Percentiles rank a stretch among this genome's conserved stretches.
phyloP scores from a whole-genome alignment of 2,797 vertebrate genomes.

The Pangasius larnaudii region DNA sequence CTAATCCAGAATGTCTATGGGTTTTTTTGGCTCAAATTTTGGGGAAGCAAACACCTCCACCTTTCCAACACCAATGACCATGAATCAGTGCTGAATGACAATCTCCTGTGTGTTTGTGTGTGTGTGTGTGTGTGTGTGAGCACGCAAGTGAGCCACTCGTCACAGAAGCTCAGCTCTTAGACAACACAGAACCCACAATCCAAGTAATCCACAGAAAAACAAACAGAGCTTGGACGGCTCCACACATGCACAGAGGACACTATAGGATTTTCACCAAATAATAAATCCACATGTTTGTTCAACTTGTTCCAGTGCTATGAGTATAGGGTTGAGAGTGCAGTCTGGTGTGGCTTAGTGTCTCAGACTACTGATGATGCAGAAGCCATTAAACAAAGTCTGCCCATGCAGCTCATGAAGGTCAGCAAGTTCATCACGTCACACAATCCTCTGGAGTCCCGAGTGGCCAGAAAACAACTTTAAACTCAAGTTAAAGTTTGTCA shows the following conservation, averaged over 20 bases:
- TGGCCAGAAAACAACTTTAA: not conserved
- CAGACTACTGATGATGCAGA: not conserved
- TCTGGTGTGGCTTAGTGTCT: conserved; percentile 6
- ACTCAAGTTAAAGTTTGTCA: not conserved
- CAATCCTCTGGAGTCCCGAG: not conserved
- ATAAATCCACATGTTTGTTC: conserved; percentile 19
- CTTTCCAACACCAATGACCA: not conserved
- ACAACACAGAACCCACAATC: conserved; percentile 33
- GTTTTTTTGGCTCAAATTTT: not conserved
- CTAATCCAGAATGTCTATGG: not conserved
- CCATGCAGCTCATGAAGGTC: not conserved
- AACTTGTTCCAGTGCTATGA: not conserved
- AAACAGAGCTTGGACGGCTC: conserved; percentile 30
- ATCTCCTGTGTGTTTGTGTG: conserved; percentile 14
- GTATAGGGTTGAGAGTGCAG: not conserved
- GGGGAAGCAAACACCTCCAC: not conserved
- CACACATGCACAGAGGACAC: not conserved
- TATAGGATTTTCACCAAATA: conserved; percentile 4
- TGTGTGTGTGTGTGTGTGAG: conserved; percentile 1
- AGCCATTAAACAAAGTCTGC: not conserved
- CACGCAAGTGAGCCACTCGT: not conserved
- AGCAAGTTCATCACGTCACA: not conserved
- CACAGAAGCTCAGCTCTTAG: conserved; percentile 30
- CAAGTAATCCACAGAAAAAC: conserved; percentile 30
- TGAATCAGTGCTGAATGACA: not conserved